Evolutionary conservation across 2,888 invertebrate genomes (phyloP), one percentile per base, ranked within the genome.

Genomic region (Dicyrtoma fusca): DNA sequence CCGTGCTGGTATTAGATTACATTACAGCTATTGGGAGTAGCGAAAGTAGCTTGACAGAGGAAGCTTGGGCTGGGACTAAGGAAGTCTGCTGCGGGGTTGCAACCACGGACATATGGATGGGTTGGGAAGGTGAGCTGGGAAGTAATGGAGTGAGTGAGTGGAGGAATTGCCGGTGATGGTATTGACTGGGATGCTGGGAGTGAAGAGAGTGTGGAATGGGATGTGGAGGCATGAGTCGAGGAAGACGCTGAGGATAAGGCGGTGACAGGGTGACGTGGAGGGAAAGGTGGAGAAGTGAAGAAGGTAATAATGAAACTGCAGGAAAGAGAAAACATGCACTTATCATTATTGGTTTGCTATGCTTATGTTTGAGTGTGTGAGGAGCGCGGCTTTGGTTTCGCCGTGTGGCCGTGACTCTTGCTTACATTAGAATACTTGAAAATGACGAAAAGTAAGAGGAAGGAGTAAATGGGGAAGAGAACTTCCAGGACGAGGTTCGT

Each of bases 351-450:
- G 42, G 10, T 8, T 51, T n/a, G 17, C n/a, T 51, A 19, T 51
- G 6, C 49, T 49, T 49, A n/a, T 49, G 14, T 49, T 6, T 49
- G 10, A n/a, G n/a, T n/a, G n/a, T n/a, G n/a, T n/a, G n/a, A n/a
- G n/a, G n/a, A n/a, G n/a, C n/a, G n/a, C n/a, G 34, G 34, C 34
- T 34, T 34, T 34, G 34, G 34, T 17, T 6, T 6, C 11, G 3
- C 49, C 49, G 17, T 51, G n/a, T n/a, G n/a, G n/a, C n/a, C n/a
- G n/a, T 3, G 17, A 51, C 21, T 19, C 21, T 61, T 42, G 82
- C 85, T 88, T 83, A 92, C 91, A 83, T 92, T 92, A 3, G 91
- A 91, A 83, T 91, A 92, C 83, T 92, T 91, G 83, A 92, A 92
- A 77, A 92, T 88, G 82, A 92, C 91, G 83, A 89, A 92, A 1